phyloP scores from a whole-genome alignment of 2,113 vertebrate species.

The Peromyscus polionotus region DNA sequence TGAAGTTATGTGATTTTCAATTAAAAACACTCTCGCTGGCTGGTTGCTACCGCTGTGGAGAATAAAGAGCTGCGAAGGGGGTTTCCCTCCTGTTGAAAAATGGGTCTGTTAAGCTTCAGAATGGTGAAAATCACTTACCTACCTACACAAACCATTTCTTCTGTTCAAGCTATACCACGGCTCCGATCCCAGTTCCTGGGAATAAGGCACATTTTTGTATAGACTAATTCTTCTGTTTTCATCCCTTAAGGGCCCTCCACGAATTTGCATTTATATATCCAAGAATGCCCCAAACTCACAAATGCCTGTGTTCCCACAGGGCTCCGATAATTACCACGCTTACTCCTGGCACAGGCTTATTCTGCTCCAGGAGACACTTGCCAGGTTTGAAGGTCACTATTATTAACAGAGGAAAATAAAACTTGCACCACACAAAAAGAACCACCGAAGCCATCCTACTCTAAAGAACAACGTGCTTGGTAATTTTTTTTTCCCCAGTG shows the following conservation, averaged over 20 bases:
- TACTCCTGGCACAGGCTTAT: background rate
- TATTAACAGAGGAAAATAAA: slow-evolving; percentile 11
- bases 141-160: slow-evolving; percentile 67
- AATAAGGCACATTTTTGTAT: slow-evolving; percentile 45
- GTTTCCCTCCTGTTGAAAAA: slow-evolving; percentile 60
- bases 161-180: slow-evolving; percentile 47
- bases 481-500: background rate
- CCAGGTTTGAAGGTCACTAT: slow-evolving; percentile 42
- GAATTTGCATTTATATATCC: slow-evolving; percentile 14
- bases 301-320: slow-evolving; percentile 15
- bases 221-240: slow-evolving; percentile 50
- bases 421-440: slow-evolving; percentile 8
- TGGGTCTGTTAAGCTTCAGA: slow-evolving; percentile 57
- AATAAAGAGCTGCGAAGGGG: background rate
- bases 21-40: slow-evolving; percentile 62
- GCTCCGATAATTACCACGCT: slow-evolving; percentile 20
- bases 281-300: slow-evolving; percentile 48
- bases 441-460: background rate
- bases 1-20: slow-evolving; percentile 69
- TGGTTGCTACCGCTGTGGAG: slow-evolving; percentile 35
- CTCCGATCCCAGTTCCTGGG: slow-evolving; percentile 28
- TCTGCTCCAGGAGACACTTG: slow-evolving; percentile 30
- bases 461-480: background rate
- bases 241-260: background rate
- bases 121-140: slow-evolving; percentile 52